Conservation (phyloP, 2,797 vertebrate genomes). For the Acanthiza pusilla region DNA sequence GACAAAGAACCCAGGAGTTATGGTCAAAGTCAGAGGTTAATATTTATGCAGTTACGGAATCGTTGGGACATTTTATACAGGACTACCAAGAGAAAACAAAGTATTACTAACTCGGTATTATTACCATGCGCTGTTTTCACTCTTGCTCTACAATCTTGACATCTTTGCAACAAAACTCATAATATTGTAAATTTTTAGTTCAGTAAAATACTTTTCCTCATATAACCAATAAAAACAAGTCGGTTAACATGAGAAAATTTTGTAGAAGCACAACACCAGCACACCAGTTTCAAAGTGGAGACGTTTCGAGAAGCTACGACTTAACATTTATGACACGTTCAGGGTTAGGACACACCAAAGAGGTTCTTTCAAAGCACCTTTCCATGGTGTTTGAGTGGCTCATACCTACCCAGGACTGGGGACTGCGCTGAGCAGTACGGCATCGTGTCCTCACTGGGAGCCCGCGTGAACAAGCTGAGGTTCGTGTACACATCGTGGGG, state of each 20-base stretch:
- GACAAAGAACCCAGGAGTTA: background rate
- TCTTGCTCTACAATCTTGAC: background rate
- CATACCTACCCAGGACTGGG: constrained; percentile 62
- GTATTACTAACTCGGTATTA: background rate
- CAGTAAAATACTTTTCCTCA: background rate
- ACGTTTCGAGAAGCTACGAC: background rate
- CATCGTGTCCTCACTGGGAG: background rate
- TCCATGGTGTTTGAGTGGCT: fast-evolving
- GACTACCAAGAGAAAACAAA: background rate
- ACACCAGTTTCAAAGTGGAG: background rate
- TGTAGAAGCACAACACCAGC: background rate
- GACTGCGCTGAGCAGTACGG: constrained; percentile 44
- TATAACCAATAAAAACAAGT: background rate
- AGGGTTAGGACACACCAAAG: fast-evolving
- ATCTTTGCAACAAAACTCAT: background rate
- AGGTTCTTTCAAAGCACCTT: background rate
- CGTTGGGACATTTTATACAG: background rate
- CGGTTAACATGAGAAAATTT: background rate
- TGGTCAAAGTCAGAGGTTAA: background rate
- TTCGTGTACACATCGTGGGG: constrained; percentile 68
- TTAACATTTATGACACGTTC: fast-evolving
- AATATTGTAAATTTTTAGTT: fast-evolving
- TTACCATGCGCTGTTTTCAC: background rate
- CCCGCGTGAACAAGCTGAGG: constrained; percentile 56
- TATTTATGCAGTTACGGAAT: background rate